Base-by-base conservation (phyloP, 2,113 vertebrate species). In the Odontophorus gujanensis region DNA sequence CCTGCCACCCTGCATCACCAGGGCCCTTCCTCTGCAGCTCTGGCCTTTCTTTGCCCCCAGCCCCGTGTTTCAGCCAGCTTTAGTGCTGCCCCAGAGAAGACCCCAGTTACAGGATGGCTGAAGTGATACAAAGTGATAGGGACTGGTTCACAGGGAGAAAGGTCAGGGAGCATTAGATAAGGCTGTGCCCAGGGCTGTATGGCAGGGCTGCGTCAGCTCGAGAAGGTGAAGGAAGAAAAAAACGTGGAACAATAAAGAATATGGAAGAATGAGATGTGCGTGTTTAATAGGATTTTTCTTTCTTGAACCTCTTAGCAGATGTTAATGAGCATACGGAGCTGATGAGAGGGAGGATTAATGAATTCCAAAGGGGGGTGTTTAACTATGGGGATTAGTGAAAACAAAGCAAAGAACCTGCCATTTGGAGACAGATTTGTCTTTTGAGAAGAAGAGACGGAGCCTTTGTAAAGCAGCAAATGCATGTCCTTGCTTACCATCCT, bases 401-500 rank as follows among this genome's bases (percentile, higher is more conserved):
- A 97, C 93, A 96, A 96, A 96, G 78, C 59, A 81, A 92, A 96
- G 85, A 84, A 91, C 75, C 83, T 91, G 85, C 85, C 71, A 87
- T 95, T 94, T 82, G 67, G 91, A 95, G 90, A 88, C 72, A 80
- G 62, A 38, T 77, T 93, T 93, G 42, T 21, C 67, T 85, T 85
- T 69, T 5, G 14, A 92, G 89, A 88, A 81, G 67, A 90, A 45
- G 68, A 78, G 93, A 93, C 48, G 53, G 75, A 75, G 79, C 76
- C 92, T 87, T 93, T 96, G 83, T 93, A 51, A 85, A 94, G 85
- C 62, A 62, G 80, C 75, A 94, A 96, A 92, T 63, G 79, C 90
- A 67, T n/a, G 88, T 92, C 86, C 86, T 94, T 42, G 61, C 98
- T 98, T 96, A 99, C 99, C 98, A 99, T 98, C 67, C 98, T 98